These are phyloP conservation scores for Siniperca knerii DNA, from an alignment of 2,113 vertebrate genomes.

Conservation along the genomic window DNA sequence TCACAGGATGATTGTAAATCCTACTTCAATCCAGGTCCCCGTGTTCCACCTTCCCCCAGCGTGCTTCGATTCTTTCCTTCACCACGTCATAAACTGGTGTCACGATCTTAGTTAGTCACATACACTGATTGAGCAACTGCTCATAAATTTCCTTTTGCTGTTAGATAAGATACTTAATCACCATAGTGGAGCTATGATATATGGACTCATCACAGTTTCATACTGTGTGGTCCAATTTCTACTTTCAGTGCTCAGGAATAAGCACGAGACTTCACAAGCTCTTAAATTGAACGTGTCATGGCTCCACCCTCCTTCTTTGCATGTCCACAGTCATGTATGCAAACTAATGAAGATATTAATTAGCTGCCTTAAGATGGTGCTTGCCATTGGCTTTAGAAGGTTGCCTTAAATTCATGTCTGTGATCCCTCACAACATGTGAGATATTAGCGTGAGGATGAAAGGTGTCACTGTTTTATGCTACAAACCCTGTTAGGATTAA, in stretches of 20 bases:
- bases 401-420: slow-evolving; percentile 48
- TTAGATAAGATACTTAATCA: slow-evolving; percentile 54
- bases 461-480: not conserved
- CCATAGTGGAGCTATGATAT: slow-evolving; percentile 23
- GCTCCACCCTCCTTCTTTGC: slow-evolving; percentile 37
- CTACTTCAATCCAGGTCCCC: not conserved
- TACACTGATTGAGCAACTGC: slow-evolving; percentile 19
- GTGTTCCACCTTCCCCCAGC: not conserved
- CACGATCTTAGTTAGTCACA: not conserved
- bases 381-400: slow-evolving; percentile 41
- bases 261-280: slow-evolving; percentile 39
- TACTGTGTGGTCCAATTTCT: slow-evolving; percentile 36
- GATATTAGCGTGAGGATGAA: slow-evolving; percentile 25
- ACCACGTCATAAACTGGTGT: not conserved
- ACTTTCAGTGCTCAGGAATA: not conserved
- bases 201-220: slow-evolving; percentile 56
- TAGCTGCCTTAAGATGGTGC: slow-evolving; percentile 65
- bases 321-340: slow-evolving; percentile 60
- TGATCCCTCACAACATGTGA: slow-evolving; percentile 9
- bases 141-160: not conserved
- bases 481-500: slow-evolving; percentile 10
- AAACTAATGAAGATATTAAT: slow-evolving; percentile 80
- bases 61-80: not conserved
- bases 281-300: slow-evolving; percentile 62
- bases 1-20: not conserved